Evolutionary conservation across 2,113 vertebrate genomes (phyloP), one percentile per base, ranked within the genome.

Genomic region (Mola mola): DNA sequence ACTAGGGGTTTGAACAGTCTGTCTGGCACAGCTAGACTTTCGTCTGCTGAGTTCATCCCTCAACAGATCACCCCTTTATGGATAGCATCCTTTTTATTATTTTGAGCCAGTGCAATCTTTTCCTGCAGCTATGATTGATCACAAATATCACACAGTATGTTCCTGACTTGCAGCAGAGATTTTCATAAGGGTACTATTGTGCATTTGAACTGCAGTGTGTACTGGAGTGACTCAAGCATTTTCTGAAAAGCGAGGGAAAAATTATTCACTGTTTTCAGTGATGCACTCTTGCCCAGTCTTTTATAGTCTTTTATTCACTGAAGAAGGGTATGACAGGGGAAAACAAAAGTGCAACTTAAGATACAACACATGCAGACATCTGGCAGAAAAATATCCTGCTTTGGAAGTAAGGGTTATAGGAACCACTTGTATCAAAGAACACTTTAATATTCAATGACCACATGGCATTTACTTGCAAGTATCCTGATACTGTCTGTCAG

Each of bases 51-150:
- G 56, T 83, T 83, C 75, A 85, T 89, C 74, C 73, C 52, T 82
- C 83, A 77, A 50, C 70, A 85, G 69, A 74, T 83, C 55, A 22
- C 53, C 38, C 61, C 64, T 83, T 81, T 80, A 71, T 80, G 55
- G 78, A 86, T 79, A 83, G 71, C 65, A 83, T 88, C 67, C 83
- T 78, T 87, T 58, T 82, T 75, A 52, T 88, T 77, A 72, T 83
- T 85, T 87, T 66, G 55, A 84, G 69, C 62, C 59, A 62, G 64
- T 42, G 69, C 77, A 82, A 62, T 86, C 69, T 83, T 82, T 81
- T 72, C 58, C 28, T 26, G 40, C 63, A 42, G 70, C 43, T 36
- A 51, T 81, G 79, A 88, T 87, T 87, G 81, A 89, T 88, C 79
- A 77, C 81, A 82, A 76, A 88, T 89, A 83, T 85, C 66, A 78